Evolutionary conservation across 2,888 invertebrate species (phyloP).

Genomic region (Andrena dorsata): DNA sequence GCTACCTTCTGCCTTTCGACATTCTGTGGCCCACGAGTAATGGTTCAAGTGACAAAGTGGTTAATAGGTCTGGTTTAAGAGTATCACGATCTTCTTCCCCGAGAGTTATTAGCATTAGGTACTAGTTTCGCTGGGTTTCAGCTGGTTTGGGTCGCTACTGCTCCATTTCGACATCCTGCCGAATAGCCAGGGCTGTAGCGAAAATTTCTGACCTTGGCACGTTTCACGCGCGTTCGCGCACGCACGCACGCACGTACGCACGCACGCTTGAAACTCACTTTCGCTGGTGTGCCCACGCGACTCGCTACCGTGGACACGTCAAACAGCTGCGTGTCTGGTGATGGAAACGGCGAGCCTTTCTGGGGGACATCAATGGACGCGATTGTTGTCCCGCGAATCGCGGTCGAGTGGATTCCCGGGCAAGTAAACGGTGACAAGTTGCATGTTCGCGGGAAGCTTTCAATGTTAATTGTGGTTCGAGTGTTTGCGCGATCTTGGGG

Average conservation of each 20-base stretch:
- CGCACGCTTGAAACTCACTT: conserved; percentile 41
- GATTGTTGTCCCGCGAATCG: conserved; percentile 15
- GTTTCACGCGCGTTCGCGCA: conserved; percentile 34
- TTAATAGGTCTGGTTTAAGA: neutral
- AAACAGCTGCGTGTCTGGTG: conserved; percentile 10
- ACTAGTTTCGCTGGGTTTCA: neutral
- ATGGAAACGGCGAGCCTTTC: neutral
- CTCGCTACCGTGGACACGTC: neutral
- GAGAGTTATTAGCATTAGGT: neutral
- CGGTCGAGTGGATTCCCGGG: neutral
- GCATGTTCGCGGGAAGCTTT: too few relatives aligned
- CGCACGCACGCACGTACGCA: conserved; percentile 15
- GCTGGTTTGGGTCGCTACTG: neutral
- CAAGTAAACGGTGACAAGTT: too few relatives aligned
- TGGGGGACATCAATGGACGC: conserved; percentile 13
- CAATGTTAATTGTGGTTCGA: too few relatives aligned
- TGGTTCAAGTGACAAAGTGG: neutral
- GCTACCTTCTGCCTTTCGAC: neutral
- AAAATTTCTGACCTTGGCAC: conserved; percentile 58
- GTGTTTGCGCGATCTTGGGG: too few relatives aligned
- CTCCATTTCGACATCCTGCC: conserved; percentile 35
- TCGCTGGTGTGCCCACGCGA: conserved; percentile 44
- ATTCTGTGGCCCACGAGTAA: too few relatives aligned
- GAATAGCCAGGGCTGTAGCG: conserved; percentile 4
- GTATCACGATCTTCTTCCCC: neutral